Base-by-base conservation (phyloP, 2,888 invertebrate species). In the Zygothrica quintamaculata region DNA sequence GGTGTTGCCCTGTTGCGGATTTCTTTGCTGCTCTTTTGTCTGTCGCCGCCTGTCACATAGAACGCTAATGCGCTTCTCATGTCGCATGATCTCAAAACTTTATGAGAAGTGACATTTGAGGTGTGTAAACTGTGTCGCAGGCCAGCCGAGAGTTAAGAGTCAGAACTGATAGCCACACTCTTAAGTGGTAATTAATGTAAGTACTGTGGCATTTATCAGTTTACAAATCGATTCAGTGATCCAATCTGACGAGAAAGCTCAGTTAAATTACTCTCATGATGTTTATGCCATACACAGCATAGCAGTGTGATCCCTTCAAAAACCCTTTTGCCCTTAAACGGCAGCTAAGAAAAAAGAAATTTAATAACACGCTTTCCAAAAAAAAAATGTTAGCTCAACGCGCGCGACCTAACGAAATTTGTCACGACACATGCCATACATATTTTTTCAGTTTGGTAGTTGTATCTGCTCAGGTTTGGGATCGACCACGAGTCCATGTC, bases 121-220 rank as follows among this genome's bases (percentile, higher is more conserved):
- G 88, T 88, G 88, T 88, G 88, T 80, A 87, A 85, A 22, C n/a
- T 22, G 72, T 81, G 80, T 87, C 76, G 72, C 81, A 66, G 65
- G 22, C 46, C 15, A 46, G 25, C 40, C 29, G 51, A 42, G 37
- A 40, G 9, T 33, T 37, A 36, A 58, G 4, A n/a, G 13, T 16
- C 12, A 22, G 26, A 25, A 5, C 13, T 43, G 53, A 65, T 65
- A 65, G 40, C 39, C 34, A 40, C 29, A 44, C 43, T 70, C 65
- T 73, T 88, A 88, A 88, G 86, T 84, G 87, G 81, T 82, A 80
- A 88, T 87, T 88, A 88, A 79, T 88, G 88, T 88, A 75, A 79
- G 85, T 88, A 77, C 75, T 61, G 57, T 37, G 48, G 42, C 61
- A 53, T 74, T 87, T 87, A 84, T 87, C 87, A 61, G 58, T 65